A percentile compares a stretch with the other conserved stretches of the same genome.
Evolutionary conservation across 2,113 vertebrate genomes (phyloP).

Genomic region (Cygnus buccinator): DNA sequence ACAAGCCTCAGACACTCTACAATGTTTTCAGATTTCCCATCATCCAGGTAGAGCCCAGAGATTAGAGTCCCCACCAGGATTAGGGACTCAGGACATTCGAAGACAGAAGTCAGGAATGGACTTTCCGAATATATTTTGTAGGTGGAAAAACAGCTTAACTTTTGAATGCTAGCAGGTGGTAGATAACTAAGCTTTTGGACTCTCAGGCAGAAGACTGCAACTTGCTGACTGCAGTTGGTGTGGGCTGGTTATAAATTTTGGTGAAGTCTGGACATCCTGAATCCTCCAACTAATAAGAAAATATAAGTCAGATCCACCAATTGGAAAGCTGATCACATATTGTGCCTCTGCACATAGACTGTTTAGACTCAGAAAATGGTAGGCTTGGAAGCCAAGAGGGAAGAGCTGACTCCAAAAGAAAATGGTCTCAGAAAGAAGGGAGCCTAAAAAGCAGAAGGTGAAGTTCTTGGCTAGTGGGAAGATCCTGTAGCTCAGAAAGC

Average conservation of each 20-base stretch:
- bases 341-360: not conserved
- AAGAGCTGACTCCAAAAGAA: not conserved
- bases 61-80: not conserved
- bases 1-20: not conserved
- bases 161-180: not conserved
- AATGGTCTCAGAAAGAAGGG: not conserved
- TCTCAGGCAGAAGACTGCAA: not conserved
- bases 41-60: not conserved
- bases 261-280: not conserved
- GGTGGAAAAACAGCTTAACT: not conserved
- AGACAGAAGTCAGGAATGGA: not conserved
- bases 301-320: not conserved
- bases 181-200: not conserved
- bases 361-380: not conserved
- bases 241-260: not conserved
- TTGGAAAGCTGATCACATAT: not conserved
- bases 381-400: not conserved
- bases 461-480: not conserved
- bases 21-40: not conserved
- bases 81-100: not conserved
- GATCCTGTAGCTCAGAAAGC: not conserved
- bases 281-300: not conserved
- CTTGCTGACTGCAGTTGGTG: not conserved
- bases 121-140: not conserved
- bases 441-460: not conserved